Conservation (phyloP, 2,113 vertebrate species). For the Neotoma lepida region DNA sequence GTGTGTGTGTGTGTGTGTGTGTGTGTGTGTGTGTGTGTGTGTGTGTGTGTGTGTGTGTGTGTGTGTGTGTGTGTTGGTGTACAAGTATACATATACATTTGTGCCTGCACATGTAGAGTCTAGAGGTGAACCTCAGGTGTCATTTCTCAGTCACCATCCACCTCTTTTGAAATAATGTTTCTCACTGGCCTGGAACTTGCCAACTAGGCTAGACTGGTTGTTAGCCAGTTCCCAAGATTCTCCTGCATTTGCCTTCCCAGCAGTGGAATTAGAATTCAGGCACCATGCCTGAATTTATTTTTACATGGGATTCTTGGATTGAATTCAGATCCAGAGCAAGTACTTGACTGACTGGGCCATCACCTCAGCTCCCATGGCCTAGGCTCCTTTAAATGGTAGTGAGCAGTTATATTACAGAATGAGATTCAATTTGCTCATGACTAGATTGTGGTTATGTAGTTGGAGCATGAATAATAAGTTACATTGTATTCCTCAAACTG, state of each 20-base stretch:
- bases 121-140: background rate
- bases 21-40: background rate
- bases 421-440: background rate
- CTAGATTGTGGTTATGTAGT: background rate
- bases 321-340: background rate
- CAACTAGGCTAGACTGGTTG: background rate
- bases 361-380: background rate
- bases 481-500: background rate
- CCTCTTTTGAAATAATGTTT: background rate
- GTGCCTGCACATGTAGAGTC: background rate
- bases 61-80: background rate
- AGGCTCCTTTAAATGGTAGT: background rate
- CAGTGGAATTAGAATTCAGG: background rate
- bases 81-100: background rate
- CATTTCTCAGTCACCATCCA: background rate
- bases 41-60: background rate
- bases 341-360: background rate
- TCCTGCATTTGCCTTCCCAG: background rate
- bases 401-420: conserved; percentile 39
- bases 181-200: background rate
- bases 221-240: too few species aligned
- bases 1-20: background rate
- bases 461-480: background rate
- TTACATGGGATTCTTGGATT: background rate
- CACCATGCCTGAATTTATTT: background rate